Base-by-base conservation (phyloP, 2,113 vertebrate species). In the Seriola quinqueradiata region DNA sequence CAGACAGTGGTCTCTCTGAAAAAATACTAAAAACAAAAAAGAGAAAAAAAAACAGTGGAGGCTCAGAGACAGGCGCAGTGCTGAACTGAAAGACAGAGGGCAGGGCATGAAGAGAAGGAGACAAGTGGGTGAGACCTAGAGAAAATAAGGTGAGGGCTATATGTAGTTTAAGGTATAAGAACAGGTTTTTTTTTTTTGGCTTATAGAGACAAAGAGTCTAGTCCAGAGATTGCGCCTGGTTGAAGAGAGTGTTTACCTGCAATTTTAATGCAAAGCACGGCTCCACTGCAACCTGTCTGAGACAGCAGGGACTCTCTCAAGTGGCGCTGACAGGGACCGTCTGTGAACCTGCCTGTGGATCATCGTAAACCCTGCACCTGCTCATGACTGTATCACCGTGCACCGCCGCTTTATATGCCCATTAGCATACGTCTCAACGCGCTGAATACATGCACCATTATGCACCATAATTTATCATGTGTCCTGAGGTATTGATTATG, bases 221-320 rank as follows among this genome's bases (percentile, higher is more conserved):
- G 72, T 7, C n/a, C 52, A 72, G 63, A 85, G 77, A 76, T 73
- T 82, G 79, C 59, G 34, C 46, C 67, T 17, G 1, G 59, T 71
- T 82, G 75, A 61, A 71, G 66, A 59, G 75, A 73, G 86, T 61
- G 81, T 77, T 90, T 90, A 82, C 83, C 81, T 89, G 87, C 83
- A 84, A 91, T 94, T 89, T 92, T 87, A 90, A 95, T 94, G 91
- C 92, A 78, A 78, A 90, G 86, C 81, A 84, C 78, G 75, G 87
- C 85, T 91, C 44, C 83, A 71, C 85, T 73, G 77, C 91, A 90
- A 87, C 87, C 90, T 90, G 92, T 87, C 85, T 85, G 77, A 91
- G 88, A 91, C 88, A 90, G 89, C 88, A 87, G 87, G 82, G 88
- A 88, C 86, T 75, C 75, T 89, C 84, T 90, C 76, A 73, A 85